A percentile compares a stretch with the other conserved stretches of the same genome.
Conservation (phyloP, 1,140 invertebrate species). For the Adoxophyes honmai region DNA sequence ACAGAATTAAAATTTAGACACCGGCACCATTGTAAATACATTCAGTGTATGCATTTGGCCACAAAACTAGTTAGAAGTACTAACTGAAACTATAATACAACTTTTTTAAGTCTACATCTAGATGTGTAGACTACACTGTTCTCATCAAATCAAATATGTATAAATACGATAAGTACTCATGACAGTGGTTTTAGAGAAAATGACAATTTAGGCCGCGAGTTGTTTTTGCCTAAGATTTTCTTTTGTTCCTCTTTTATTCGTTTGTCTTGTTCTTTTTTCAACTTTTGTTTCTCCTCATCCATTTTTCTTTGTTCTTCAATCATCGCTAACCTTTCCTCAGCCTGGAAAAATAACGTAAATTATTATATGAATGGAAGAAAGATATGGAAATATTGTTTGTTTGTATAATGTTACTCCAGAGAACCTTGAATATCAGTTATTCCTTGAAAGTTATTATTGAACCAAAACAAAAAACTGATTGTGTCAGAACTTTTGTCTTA, state of each 20-base stretch:
- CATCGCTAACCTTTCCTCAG: constrained; percentile 96
- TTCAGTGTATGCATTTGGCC: not conserved
- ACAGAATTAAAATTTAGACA: too few species aligned
- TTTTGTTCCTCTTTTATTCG: constrained; percentile 96
- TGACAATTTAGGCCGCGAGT: constrained; percentile 95
- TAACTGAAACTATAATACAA: constrained; percentile 8
- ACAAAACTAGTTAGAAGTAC: not conserved
- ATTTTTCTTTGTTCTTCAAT: constrained; percentile 97
- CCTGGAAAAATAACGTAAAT: constrained; percentile 78
- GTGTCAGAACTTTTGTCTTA: too few species aligned
- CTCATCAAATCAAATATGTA: constrained; percentile 13
- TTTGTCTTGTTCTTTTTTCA: constrained; percentile 95
- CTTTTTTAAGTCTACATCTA: not conserved
- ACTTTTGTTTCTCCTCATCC: constrained; percentile 94
- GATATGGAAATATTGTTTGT: too few species aligned
- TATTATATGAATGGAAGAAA: constrained; percentile 13
- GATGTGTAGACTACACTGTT: constrained; percentile 10
- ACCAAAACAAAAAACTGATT: too few species aligned
- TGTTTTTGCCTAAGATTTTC: constrained; percentile 97
- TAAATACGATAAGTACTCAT: constrained; percentile 63
- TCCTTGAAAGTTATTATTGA: too few species aligned
- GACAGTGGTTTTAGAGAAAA: constrained; percentile 91
- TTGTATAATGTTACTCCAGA: too few species aligned
- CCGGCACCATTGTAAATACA: not conserved
- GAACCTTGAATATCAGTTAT: too few species aligned